Conservation (phyloP, 2,797 vertebrate species). For the Buceros bicornis region DNA sequence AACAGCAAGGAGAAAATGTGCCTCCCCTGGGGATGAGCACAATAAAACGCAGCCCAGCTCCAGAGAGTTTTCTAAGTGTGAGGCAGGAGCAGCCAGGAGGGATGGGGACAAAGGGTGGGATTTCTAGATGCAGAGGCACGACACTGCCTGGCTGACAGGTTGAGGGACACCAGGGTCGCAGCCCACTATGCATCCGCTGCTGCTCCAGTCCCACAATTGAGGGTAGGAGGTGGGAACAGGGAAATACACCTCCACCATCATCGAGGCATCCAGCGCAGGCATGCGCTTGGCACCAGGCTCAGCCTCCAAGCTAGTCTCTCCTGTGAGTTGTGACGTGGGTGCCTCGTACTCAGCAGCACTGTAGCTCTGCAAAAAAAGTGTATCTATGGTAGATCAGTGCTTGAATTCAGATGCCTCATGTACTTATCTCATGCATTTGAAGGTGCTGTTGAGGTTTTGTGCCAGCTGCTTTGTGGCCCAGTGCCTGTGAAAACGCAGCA, state of each 20-base stretch:
- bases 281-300: background rate
- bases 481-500: background rate
- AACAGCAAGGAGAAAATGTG: background rate
- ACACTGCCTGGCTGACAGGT: background rate
- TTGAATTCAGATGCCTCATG: background rate
- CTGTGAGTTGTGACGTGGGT: background rate
- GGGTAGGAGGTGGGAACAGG: background rate
- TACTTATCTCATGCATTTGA: fast-evolving
- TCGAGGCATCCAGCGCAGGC: background rate
- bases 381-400: background rate
- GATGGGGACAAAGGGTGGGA: background rate
- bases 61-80: background rate
- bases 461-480: background rate
- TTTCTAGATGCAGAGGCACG: background rate
- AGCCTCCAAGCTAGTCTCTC: background rate
- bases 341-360: background rate
- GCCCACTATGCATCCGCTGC: background rate
- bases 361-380: background rate
- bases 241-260: background rate
- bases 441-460: background rate
- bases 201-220: background rate
- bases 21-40: background rate
- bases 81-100: background rate
- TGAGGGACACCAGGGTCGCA: background rate
- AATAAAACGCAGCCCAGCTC: background rate